Conservation (phyloP, 2,113 vertebrate species). For the Arizona elegans region DNA sequence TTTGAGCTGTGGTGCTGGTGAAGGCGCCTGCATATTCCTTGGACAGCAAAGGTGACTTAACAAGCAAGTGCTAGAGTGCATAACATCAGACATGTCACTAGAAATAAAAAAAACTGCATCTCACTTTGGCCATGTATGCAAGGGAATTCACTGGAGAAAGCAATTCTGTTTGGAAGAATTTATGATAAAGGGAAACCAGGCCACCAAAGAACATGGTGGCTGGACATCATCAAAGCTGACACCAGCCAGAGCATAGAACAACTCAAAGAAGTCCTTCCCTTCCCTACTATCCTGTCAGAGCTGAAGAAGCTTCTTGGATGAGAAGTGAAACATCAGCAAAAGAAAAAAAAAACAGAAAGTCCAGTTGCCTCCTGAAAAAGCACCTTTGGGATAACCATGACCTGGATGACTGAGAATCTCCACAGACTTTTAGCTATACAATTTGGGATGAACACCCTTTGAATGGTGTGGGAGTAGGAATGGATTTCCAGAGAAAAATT, state of each 20-base stretch:
- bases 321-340: no score
- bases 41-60: not conserved
- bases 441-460: no score
- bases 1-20: not conserved
- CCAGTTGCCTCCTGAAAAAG: no score
- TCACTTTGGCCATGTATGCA: not conserved
- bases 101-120: not conserved
- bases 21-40: not conserved
- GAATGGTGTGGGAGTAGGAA: no score
- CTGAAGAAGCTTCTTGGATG: no score
- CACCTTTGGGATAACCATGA: no score
- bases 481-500: no score
- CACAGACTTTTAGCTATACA: not conserved
- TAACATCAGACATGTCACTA: not conserved
- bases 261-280: not conserved
- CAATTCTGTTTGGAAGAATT: not conserved
- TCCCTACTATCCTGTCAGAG: no score
- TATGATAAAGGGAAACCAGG: not conserved
- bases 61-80: not conserved
- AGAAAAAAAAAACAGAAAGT: no score
- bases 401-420: no score
- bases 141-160: not conserved
- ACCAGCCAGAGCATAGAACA: not conserved
- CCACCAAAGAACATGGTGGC: not conserved
- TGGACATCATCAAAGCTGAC: not conserved